Evolutionary conservation across 1,140 invertebrate genomes (phyloP).

Genomic region (Hylaeus anthracinus): DNA sequence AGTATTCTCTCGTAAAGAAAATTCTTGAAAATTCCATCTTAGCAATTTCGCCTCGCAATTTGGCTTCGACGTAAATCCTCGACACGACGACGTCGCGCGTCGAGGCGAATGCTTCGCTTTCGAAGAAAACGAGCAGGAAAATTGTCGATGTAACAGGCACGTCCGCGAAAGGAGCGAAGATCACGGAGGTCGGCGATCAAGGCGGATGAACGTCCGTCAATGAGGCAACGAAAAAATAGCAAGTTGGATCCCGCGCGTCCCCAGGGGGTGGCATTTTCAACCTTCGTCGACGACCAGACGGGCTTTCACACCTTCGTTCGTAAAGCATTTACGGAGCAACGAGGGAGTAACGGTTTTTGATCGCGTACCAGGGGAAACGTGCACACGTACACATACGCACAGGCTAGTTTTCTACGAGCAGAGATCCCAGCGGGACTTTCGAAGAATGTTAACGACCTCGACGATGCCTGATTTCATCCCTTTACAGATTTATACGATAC

Average conservation of each 20-base stretch:
- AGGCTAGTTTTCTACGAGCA: not conserved
- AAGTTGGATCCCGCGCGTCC: not conserved
- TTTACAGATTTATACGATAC: not conserved
- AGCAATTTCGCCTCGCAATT: no score
- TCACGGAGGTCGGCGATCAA: not conserved
- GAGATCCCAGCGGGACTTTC: not conserved
- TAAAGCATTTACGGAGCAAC: slow-evolving; percentile 22
- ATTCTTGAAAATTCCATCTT: no score
- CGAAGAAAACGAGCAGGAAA: no score
- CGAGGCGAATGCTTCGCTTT: no score
- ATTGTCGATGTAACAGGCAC: not conserved
- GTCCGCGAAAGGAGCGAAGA: not conserved
- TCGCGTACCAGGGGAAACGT: not conserved
- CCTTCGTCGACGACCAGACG: slow-evolving; percentile 11
- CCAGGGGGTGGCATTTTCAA: not conserved
- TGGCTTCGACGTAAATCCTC: no score
- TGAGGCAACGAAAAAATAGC: slow-evolving; percentile 7
- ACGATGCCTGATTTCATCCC: not conserved
- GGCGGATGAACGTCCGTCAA: slow-evolving; percentile 8
- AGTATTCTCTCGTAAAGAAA: no score
- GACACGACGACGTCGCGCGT: no score
- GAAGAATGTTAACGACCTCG: slow-evolving; percentile 26
- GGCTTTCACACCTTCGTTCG: slow-evolving; percentile 4
- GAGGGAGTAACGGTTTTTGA: slow-evolving; percentile 32
- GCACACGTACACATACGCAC: not conserved